Percentiles rank a stretch among this genome's conserved stretches.
These are phyloP conservation scores for Callitettix versicolor DNA, from an alignment of 1,140 invertebrate species.

Conservation along the genomic window DNA sequence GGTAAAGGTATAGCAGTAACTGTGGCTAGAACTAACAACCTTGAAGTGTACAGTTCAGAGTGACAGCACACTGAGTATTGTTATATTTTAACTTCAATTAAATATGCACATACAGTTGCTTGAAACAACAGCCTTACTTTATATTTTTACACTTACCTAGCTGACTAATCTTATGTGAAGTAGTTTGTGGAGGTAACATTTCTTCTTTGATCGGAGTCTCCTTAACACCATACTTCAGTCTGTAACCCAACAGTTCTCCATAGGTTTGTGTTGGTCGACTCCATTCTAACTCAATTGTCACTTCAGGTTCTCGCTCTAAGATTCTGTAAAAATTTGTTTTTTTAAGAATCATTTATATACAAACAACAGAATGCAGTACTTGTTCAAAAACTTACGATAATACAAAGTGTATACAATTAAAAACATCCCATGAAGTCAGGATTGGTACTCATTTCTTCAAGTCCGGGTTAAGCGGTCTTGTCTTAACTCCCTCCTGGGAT, in stretches of 20 bases:
- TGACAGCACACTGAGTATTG: too few species aligned
- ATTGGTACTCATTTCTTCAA: too few species aligned
- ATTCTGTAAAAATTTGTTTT: conserved; percentile 48
- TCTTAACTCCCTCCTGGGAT: too few species aligned
- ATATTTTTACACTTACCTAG: too few species aligned
- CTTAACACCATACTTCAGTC: conserved; percentile 76
- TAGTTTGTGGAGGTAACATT: conserved; percentile 20
- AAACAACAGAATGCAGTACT: neutral
- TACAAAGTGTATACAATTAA: neutral
- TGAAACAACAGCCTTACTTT: too few species aligned
- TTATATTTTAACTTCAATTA: too few species aligned
- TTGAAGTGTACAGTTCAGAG: too few species aligned
- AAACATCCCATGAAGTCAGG: too few species aligned
- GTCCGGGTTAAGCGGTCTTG: too few species aligned
- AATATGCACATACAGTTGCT: too few species aligned
- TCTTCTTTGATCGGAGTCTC: conserved; percentile 61
- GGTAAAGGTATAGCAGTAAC: too few species aligned
- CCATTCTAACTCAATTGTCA: conserved; percentile 86
- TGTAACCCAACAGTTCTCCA: conserved; percentile 65
- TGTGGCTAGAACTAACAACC: too few species aligned
- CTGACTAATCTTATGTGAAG: conserved; percentile 24
- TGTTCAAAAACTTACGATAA: neutral
- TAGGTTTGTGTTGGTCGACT: conserved; percentile 73
- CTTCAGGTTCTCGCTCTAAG: conserved; percentile 67
- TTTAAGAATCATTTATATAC: conserved; percentile 1